Evolutionary conservation across 92 coral and sea anemone species (phyloP).

Genomic region (Umimayanthus kanabou): DNA sequence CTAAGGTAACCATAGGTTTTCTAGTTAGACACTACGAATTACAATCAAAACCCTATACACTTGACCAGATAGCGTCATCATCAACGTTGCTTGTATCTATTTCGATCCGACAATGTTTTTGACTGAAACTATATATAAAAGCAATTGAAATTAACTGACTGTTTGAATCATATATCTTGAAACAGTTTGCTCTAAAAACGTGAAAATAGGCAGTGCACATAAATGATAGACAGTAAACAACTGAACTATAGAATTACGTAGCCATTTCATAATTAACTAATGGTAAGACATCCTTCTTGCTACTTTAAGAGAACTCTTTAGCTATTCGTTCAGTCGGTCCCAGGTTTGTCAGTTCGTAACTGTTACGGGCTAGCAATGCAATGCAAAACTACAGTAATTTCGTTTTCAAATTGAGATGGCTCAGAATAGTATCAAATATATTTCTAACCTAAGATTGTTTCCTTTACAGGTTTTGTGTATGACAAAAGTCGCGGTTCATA

Average conservation of each 20-base stretch:
- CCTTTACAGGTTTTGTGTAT: neutral
- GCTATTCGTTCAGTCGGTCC: neutral
- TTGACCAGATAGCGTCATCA: neutral
- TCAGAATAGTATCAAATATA: neutral
- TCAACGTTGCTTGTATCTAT: neutral
- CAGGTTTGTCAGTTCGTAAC: neutral
- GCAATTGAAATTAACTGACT: neutral
- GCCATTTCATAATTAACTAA: neutral
- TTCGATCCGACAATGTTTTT: neutral
- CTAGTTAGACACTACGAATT: no score
- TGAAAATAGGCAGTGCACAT: neutral
- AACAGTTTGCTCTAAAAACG: no score
- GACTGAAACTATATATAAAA: neutral
- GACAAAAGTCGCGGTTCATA: neutral
- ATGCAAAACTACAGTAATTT: neutral
- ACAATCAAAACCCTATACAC: no score
- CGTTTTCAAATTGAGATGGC: neutral
- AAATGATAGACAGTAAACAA: neutral
- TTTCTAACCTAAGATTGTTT: neutral
- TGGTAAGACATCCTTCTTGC: no score
- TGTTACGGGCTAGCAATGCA: neutral
- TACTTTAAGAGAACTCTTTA: neutral
- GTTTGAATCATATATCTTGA: neutral
- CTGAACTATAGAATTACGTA: neutral
- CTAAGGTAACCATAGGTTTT: no score